Conservation (phyloP, 2,888 invertebrate species). For the Ramazzottius varieornatus region DNA sequence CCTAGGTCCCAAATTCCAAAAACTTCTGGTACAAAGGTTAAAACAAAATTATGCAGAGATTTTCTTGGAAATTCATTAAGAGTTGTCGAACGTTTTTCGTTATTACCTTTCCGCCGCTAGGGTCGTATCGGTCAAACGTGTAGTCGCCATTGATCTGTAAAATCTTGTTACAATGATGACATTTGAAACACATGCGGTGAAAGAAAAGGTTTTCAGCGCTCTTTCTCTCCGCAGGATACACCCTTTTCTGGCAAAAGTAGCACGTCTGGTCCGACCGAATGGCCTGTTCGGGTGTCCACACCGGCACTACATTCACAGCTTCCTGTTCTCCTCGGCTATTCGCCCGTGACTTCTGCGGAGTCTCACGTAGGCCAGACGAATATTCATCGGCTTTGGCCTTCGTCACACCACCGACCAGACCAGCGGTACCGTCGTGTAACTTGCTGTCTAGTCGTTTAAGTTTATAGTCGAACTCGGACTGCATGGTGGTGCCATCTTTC, state of each 20-base stretch:
- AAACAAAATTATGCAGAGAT: too few species aligned
- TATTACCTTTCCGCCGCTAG: neutral
- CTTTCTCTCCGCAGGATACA: constrained; percentile 73
- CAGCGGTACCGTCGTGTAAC: neutral
- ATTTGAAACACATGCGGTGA: constrained; percentile 35
- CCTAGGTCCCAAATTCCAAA: too few species aligned
- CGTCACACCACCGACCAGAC: neutral
- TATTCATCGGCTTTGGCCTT: neutral
- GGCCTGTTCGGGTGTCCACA: neutral
- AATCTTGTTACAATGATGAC: constrained; percentile 18
- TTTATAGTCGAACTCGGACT: neutral
- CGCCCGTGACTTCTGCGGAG: too few species aligned
- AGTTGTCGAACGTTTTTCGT: too few species aligned
- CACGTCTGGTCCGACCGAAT: constrained; percentile 41
- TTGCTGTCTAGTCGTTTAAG: neutral
- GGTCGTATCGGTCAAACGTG: constrained; percentile 13
- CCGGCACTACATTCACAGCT: neutral
- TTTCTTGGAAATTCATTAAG: too few species aligned
- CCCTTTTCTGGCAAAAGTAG: constrained; percentile 66
- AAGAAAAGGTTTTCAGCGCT: constrained; percentile 66
- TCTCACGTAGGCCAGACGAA: neutral
- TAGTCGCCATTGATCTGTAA: constrained; percentile 17
- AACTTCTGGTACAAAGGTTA: too few species aligned
- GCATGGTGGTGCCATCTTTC: neutral
- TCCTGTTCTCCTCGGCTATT: neutral